Conservation (phyloP, 2,797 vertebrate species). For the Acanthurus tractus region DNA sequence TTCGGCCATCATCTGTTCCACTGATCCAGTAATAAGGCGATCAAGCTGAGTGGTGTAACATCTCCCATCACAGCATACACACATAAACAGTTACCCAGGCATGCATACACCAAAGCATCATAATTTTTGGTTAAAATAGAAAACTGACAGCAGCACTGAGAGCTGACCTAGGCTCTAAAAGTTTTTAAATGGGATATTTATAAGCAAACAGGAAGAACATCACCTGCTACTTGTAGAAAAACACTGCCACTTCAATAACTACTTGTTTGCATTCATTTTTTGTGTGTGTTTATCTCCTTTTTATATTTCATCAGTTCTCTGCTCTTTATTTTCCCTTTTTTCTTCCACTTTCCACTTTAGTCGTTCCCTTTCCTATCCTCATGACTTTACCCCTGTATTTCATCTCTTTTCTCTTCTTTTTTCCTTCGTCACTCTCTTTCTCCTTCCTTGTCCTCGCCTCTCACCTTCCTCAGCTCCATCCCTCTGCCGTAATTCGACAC, state of each 20-base stretch:
- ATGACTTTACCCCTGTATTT: slow-evolving; percentile 7
- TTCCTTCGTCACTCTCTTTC: slow-evolving; percentile 49
- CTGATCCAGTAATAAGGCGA: slow-evolving; percentile 80
- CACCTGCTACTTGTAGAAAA: slow-evolving; percentile 21
- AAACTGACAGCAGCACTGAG: slow-evolving; percentile 18
- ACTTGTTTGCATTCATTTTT: slow-evolving; percentile 5
- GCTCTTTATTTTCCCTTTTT: background rate
- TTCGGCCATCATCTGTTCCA: slow-evolving; percentile 83
- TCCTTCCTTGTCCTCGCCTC: slow-evolving; percentile 61
- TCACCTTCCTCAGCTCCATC: slow-evolving; percentile 70
- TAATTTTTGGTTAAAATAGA: slow-evolving; percentile 30
- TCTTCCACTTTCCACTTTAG: background rate
- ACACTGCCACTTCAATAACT: slow-evolving; percentile 2
- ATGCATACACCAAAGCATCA: slow-evolving; percentile 7
- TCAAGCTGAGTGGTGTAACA: slow-evolving; percentile 59
- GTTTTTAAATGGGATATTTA: slow-evolving; percentile 13
- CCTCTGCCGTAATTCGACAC: slow-evolving; percentile 84
- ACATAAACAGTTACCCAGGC: slow-evolving; percentile 30
- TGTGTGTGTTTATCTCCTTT: background rate
- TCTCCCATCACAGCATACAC: slow-evolving; percentile 44
- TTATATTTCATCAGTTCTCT: background rate
- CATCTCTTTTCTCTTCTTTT: slow-evolving; percentile 37
- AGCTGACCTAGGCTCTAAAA: slow-evolving; percentile 1
- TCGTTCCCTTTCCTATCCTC: background rate
- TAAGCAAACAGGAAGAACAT: slow-evolving; percentile 3